Percentiles rank a stretch among this genome's conserved stretches.
phyloP scores from a whole-genome alignment of 2,888 invertebrate genomes.

The Calliopum simillimum region DNA sequence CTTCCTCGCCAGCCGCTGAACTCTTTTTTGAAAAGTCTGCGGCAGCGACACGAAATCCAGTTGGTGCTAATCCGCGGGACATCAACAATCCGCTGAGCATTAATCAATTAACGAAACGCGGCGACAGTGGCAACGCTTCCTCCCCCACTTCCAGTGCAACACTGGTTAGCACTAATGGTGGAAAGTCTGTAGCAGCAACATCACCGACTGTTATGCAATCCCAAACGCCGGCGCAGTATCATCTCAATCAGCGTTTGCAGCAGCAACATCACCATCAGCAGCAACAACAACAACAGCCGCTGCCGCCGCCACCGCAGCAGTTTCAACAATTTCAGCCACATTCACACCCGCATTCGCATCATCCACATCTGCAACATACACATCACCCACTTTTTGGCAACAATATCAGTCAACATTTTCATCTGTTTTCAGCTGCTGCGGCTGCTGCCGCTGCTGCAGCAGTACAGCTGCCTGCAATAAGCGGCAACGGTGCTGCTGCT shows the following conservation, averaged over 20 bases:
- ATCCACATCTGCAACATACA: constrained; percentile 19
- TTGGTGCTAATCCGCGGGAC: constrained; percentile 91
- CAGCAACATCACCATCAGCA: constrained; percentile 36
- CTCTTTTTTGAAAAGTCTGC: constrained; percentile 59
- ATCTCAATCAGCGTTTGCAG: constrained; percentile 32
- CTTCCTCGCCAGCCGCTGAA: constrained; percentile 54
- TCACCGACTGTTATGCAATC: constrained; percentile 7
- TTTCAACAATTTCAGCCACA: constrained; percentile 37
- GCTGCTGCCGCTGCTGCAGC: constrained; percentile 45
- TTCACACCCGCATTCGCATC: constrained; percentile 24
- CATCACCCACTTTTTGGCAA: constrained; percentile 49
- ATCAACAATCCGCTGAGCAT: constrained; percentile 93
- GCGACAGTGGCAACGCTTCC: constrained; percentile 45
- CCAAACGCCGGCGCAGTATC: constrained; percentile 23
- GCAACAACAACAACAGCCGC: constrained; percentile 27
- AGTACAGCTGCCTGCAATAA: constrained; percentile 42
- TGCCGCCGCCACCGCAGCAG: constrained; percentile 31
- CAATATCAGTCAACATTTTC: constrained; percentile 62
- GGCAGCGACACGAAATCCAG: constrained; percentile 75
- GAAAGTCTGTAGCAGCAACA: constrained; percentile 23
- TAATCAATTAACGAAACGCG: constrained; percentile 84
- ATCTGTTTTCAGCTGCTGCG: constrained; percentile 54
- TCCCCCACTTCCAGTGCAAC: constrained; percentile 38
- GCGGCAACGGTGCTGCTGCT: background rate
- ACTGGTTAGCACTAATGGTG: background rate